Evolutionary conservation across 2,797 vertebrate species (phyloP).

Genomic region (Eulemur rubriventer): DNA sequence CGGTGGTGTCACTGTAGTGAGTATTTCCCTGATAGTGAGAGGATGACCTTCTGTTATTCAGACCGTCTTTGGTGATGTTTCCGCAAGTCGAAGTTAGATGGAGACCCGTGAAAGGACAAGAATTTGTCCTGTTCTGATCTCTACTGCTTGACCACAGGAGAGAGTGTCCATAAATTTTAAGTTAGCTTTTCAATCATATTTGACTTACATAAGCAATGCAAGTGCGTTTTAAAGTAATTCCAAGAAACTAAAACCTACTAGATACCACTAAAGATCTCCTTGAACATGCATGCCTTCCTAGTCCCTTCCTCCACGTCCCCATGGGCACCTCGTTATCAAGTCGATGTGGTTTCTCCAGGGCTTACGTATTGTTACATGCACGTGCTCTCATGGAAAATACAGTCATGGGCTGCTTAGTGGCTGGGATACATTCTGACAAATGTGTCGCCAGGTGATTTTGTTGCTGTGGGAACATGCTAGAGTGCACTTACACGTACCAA

Average conservation of each 20-base stretch:
- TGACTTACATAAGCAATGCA: not conserved
- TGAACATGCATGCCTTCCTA: accelerated
- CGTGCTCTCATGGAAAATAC: not conserved
- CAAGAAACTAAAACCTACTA: not conserved
- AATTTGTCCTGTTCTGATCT: conserved; percentile 61
- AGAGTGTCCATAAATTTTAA: not conserved
- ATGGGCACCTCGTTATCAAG: not conserved
- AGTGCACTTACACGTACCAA: not conserved
- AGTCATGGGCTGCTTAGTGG: too few species aligned
- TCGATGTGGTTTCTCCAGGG: not conserved
- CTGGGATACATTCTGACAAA: not conserved
- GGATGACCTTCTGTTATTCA: not conserved
- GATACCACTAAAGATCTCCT: not conserved
- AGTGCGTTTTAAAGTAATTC: not conserved
- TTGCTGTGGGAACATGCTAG: not conserved
- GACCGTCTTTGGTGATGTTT: not conserved
- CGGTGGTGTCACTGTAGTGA: not conserved
- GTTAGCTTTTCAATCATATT: not conserved
- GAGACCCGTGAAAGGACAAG: conserved; percentile 47
- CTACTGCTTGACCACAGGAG: not conserved
- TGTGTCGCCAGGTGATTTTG: not conserved
- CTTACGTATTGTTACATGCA: not conserved
- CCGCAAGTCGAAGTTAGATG: not conserved
- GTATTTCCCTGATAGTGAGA: not conserved
- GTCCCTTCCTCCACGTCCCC: not conserved